Base-by-base conservation (phyloP, 1,140 invertebrate species). In the Marisa cornuarietis region DNA sequence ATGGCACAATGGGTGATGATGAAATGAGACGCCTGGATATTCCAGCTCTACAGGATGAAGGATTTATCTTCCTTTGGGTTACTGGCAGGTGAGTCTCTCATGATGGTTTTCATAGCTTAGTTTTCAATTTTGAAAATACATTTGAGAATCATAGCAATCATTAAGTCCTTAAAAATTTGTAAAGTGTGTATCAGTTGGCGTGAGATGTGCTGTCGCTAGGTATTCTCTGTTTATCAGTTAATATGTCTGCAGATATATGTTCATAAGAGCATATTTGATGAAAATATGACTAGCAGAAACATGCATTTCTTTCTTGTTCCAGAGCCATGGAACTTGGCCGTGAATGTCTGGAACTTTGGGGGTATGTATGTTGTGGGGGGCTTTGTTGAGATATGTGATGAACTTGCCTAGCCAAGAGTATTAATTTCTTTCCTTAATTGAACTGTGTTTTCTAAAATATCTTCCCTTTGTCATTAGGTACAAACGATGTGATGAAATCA, bases 1-100 rank as follows among this genome's bases (percentile, higher is more conserved):
- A 99, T 89, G 98, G 98, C n/a, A 99, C 98, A 4, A 97, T 99
- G 96, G 97, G 96, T 0, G 98, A 99, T 90, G 97, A 99, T 90
- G 98, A 99, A 92, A 99, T 99, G 98, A 93, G 97, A 83, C 96
- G 97, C 76, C 91, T 99, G 58, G 96, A 96, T 51, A 95, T 98
- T 78, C 95, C 95, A 3, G 94, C 95, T 31, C 91, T 99, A 74
- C 98, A 99, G 92, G 97, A 99, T 89, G 96, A 98, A 87, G 98
- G 98, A 3, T 93, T 99, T 16, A 96, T 99, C 76, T 99, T 99
- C 91, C 92, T 99, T 0, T 99, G 98, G 98, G 98, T 99, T 0
- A 99, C 98, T 24, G 98, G 98, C 66, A 94, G 94, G 94, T 94
- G 77, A n/a, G 79, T 52, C 31, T 58, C 16, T 58, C 54, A 58